Percentiles rank a stretch among this genome's conserved stretches.
Evolutionary conservation across 2,888 invertebrate species (phyloP).

Genomic region (Phoenoteleia sp.): DNA sequence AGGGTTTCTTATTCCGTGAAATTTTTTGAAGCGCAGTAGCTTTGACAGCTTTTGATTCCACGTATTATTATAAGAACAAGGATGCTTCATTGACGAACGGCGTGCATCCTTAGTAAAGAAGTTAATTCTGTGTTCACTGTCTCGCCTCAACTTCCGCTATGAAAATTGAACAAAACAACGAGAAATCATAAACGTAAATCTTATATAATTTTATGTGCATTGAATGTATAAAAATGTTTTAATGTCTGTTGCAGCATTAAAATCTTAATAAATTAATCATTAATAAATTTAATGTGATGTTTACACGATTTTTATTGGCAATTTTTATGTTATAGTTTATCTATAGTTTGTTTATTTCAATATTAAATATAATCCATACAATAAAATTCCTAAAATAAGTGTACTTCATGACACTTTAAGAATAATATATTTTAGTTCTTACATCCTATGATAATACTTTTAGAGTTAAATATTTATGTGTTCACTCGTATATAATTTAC

Average conservation of each 20-base stretch:
- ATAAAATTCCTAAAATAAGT: too few relatives aligned
- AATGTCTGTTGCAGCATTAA: not conserved
- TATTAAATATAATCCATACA: too few relatives aligned
- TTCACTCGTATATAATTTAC: slow-evolving; percentile 18
- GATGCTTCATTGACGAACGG: slow-evolving; percentile 80
- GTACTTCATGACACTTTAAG: too few relatives aligned
- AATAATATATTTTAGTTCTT: too few relatives aligned
- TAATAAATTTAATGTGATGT: too few relatives aligned
- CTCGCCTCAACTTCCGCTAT: slow-evolving; percentile 22
- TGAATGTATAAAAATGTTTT: not conserved
- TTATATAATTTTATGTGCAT: not conserved
- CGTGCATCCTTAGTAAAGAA: slow-evolving; percentile 77
- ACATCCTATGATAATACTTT: not conserved
- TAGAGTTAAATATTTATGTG: slow-evolving; percentile 3
- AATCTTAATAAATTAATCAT: too few relatives aligned
- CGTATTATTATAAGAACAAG: slow-evolving; percentile 77
- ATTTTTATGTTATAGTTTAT: too few relatives aligned
- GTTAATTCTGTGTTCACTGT: slow-evolving; percentile 55
- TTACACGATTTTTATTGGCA: too few relatives aligned
- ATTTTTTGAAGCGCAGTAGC: slow-evolving; percentile 21
- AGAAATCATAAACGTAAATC: too few relatives aligned
- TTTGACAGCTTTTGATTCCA: slow-evolving; percentile 77
- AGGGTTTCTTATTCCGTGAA: not conserved
- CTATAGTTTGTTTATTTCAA: not conserved
- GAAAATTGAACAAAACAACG: not conserved